Base-by-base conservation (phyloP, 2,888 invertebrate genomes). In the Charanyca ferruginea region DNA sequence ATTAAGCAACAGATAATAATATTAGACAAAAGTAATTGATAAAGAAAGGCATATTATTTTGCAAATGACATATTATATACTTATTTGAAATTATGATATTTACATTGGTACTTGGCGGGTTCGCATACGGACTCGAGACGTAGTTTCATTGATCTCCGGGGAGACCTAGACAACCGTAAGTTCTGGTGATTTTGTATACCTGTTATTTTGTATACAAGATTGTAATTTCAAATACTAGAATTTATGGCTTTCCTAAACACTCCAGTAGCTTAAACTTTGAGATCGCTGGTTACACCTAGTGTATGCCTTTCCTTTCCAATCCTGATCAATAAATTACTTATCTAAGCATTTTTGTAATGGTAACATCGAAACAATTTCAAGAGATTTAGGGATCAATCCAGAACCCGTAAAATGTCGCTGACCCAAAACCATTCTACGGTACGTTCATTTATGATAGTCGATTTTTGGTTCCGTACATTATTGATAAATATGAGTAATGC, bases 351-450 rank as follows among this genome's bases (percentile, higher is more conserved):
- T 54, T 64, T 25, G 13, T 22, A 20, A 52, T 22, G 2, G 23
- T 23, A 20, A 73, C 54, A 65, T 44, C 9, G n/a, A 13, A 20
- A 55, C 4, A 35, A 6, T 51, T 66, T 45, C 16, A 23, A 35
- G 22, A 25, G 41, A 51, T 67, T 67, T 45, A 18, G 6, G 35
- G 45, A 35, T 54, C 45, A 59, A 60, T 35, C 45, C 13, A 44
- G 22, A 41, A 20, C 41, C 42, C 22, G 32, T 3, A 57, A 54
- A 54, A 69, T 45, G 54, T 52, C 66, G 22, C 25, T 67, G 75
- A 68, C 49, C 71, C 60, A 45, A 74, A 60, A 71, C 35, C 32
- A 35, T 63, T 64, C 52, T 73, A 44, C 53, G 42, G 18, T 6
- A n/a, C 35, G 22, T 45, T n/a, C 53, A 73, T 73, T 44, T 44